Evolutionary conservation across 2,888 invertebrate species (phyloP).

Genomic region (Drosophila formosana): DNA sequence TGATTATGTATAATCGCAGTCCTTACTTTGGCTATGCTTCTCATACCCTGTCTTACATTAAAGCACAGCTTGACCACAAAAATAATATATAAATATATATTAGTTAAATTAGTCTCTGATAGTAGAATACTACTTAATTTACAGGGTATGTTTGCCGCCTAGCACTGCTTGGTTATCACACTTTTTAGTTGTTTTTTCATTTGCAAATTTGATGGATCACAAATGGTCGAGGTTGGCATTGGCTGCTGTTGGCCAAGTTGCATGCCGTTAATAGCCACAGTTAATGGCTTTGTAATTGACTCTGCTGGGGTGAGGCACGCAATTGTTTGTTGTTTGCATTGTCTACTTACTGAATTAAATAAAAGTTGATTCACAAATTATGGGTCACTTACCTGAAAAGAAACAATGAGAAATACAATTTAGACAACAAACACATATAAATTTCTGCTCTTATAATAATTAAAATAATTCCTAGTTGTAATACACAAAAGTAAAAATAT

Average conservation of each 20-base stretch:
- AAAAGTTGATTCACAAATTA: conserved; percentile 30
- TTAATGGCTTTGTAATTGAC: conserved; percentile 58
- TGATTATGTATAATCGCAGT: conserved; percentile 53
- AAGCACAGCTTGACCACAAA: too few species aligned
- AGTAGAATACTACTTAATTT: background rate
- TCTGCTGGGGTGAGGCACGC: conserved; percentile 4
- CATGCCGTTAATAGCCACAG: conserved; percentile 54
- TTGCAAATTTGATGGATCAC: conserved; percentile 68
- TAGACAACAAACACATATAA: background rate
- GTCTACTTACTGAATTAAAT: conserved; percentile 58
- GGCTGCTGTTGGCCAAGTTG: conserved; percentile 53
- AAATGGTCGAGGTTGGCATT: conserved; percentile 42
- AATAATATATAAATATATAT: too few species aligned
- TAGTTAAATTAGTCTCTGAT: too few species aligned
- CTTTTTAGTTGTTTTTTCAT: conserved; percentile 21
- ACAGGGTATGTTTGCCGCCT: background rate
- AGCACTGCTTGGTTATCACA: background rate
- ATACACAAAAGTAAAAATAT: too few species aligned
- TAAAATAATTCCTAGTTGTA: too few species aligned
- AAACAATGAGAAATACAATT: conserved; percentile 8
- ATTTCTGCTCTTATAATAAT: background rate
- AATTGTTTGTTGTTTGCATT: conserved; percentile 36
- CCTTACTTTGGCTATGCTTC: background rate
- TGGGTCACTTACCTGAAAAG: conserved; percentile 50
- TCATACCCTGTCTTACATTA: conserved; percentile 21